These are phyloP conservation scores for Monoplex corrugatus DNA, from an alignment of 2,888 invertebrate species.

Conservation along the genomic window DNA sequence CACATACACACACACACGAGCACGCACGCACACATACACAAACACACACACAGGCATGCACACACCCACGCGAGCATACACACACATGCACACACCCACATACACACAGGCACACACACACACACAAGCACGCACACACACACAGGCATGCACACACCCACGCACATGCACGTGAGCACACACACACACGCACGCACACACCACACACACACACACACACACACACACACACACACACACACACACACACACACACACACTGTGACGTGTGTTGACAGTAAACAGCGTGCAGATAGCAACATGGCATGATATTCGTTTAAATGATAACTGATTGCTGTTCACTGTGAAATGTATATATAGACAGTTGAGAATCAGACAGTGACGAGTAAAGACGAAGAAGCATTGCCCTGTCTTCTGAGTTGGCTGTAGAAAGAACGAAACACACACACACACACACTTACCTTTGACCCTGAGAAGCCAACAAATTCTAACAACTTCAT, in stretches of 20 bases:
- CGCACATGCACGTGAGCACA: not conserved
- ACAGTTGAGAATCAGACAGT: no score
- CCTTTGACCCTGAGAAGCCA: constrained; percentile 90
- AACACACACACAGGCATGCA: not conserved
- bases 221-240: not conserved
- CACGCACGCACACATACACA: not conserved
- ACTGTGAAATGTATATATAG: no score
- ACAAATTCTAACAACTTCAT: constrained; percentile 95
- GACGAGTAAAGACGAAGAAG: no score
- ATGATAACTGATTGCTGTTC: no score
- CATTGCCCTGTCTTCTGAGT: not conserved
- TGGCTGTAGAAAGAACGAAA: not conserved
- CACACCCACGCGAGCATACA: not conserved
- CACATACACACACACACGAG: not conserved
- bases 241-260: no score
- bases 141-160: not conserved
- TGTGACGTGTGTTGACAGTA: no score
- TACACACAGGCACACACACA: constrained; percentile 10
- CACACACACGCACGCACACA: not conserved
- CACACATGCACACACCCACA: not conserved
- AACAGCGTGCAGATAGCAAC: no score
- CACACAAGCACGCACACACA: not conserved
- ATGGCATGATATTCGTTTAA: no score
- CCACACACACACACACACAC: not conserved
- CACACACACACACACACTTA: constrained; percentile 62